phyloP scores from a whole-genome alignment of 2,888 invertebrate species.

The Biston stratarius region DNA sequence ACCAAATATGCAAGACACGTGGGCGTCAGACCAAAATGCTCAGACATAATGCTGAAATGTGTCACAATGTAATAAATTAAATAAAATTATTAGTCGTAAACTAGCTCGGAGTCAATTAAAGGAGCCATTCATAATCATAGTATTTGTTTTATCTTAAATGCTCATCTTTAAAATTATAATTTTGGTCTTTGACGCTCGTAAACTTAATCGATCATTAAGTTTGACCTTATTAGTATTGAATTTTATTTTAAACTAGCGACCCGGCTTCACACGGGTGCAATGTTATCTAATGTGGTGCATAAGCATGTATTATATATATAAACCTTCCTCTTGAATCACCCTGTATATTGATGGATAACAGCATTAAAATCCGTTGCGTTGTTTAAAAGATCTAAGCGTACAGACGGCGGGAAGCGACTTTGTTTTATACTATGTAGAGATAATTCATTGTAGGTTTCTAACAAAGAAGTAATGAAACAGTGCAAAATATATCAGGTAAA shows the following conservation, averaged over 20 bases:
- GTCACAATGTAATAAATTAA: slow-evolving; percentile 33
- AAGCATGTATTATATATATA: too few relatives aligned
- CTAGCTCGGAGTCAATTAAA: slow-evolving; percentile 31
- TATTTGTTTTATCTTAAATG: slow-evolving; percentile 31
- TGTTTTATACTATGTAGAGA: too few relatives aligned
- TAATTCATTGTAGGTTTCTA: too few relatives aligned
- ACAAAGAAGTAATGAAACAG: too few relatives aligned
- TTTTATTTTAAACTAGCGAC: background rate
- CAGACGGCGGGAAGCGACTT: too few relatives aligned
- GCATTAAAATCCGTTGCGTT: too few relatives aligned
- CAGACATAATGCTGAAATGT: slow-evolving; percentile 28
- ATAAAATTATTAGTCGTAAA: slow-evolving; percentile 38
- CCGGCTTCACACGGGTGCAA: too few relatives aligned
- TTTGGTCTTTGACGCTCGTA: slow-evolving; percentile 20
- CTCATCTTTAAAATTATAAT: slow-evolving; percentile 27
- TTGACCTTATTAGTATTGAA: slow-evolving; percentile 10
- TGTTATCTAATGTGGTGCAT: too few relatives aligned
- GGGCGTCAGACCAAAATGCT: slow-evolving; percentile 27
- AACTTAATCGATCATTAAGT: slow-evolving; percentile 9
- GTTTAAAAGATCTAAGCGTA: too few relatives aligned
- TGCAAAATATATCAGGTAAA: too few relatives aligned
- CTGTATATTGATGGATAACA: too few relatives aligned
- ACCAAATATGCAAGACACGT: slow-evolving; percentile 32
- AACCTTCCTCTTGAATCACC: too few relatives aligned
- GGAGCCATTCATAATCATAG: slow-evolving; percentile 18